Conservation (phyloP, 2,113 vertebrate genomes). For the Meriones unguiculatus region DNA sequence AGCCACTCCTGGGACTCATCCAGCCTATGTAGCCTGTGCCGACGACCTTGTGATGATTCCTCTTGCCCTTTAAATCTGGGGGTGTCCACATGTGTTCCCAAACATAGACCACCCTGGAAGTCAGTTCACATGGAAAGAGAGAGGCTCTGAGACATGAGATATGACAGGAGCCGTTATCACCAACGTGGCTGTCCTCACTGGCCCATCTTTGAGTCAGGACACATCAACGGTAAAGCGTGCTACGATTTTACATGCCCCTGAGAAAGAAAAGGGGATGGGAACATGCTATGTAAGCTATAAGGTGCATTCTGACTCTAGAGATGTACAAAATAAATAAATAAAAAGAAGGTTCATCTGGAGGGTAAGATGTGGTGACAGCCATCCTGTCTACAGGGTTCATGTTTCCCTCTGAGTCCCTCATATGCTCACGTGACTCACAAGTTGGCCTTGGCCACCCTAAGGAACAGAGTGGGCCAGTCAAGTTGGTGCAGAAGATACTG, state of each 20-base stretch:
- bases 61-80: not conserved
- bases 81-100: not conserved
- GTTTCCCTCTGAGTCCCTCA: rapidly evolving
- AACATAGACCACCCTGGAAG: not conserved
- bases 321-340: not conserved
- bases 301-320: not conserved
- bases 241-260: not conserved
- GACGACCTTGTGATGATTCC: not conserved
- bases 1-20: not conserved
- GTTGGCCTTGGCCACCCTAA: not conserved
- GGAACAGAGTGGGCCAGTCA: not conserved
- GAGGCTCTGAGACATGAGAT: rapidly evolving
- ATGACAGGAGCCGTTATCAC: rapidly evolving
- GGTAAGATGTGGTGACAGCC: too few relatives aligned
- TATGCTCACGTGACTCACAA: not conserved
- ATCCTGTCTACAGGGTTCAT: rapidly evolving
- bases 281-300: not conserved
- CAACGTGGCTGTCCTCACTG: rapidly evolving
- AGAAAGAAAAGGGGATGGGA: not conserved
- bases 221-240: not conserved
- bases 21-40: not conserved
- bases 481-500: not conserved
- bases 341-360: not conserved
- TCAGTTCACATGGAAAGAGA: rapidly evolving
- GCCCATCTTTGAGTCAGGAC: not conserved